A percentile compares a stretch with the other conserved stretches of the same genome.
These are phyloP conservation scores for Serinus canaria DNA, from an alignment of 2,113 vertebrate species.

Conservation along the genomic window DNA sequence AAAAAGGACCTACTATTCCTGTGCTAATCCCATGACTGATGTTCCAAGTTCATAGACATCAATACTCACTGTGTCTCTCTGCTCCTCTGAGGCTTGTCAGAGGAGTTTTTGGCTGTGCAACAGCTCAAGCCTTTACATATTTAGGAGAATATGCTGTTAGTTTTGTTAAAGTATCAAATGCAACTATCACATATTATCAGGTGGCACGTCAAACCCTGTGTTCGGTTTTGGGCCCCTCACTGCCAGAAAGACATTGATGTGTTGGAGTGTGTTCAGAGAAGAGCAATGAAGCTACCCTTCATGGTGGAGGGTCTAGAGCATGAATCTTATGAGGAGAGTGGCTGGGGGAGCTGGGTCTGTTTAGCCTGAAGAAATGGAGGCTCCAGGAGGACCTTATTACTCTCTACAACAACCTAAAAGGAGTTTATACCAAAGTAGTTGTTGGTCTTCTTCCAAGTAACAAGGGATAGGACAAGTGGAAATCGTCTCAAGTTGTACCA, in stretches of 20 bases:
- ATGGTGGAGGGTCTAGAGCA: background rate
- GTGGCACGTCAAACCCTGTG: background rate
- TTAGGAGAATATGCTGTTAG: background rate
- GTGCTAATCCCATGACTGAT: background rate
- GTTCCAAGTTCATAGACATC: background rate
- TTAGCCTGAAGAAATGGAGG: background rate
- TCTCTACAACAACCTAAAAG: background rate
- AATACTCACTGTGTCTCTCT: background rate
- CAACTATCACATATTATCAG: background rate
- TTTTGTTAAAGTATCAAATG: background rate
- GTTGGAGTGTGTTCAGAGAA: background rate
- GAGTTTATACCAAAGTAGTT: background rate
- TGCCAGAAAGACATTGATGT: background rate
- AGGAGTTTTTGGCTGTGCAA: background rate
- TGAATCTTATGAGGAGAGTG: accelerated
- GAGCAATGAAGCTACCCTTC: background rate
- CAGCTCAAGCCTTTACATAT: background rate
- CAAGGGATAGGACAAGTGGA: background rate
- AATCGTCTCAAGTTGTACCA: background rate
- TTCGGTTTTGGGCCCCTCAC: background rate
- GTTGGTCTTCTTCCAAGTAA: background rate
- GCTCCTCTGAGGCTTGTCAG: background rate
- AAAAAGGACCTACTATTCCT: background rate
- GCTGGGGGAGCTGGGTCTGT: background rate
- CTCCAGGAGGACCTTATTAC: background rate